Base-by-base conservation (phyloP, 2,113 vertebrate species). In the Bothrops jararaca region DNA sequence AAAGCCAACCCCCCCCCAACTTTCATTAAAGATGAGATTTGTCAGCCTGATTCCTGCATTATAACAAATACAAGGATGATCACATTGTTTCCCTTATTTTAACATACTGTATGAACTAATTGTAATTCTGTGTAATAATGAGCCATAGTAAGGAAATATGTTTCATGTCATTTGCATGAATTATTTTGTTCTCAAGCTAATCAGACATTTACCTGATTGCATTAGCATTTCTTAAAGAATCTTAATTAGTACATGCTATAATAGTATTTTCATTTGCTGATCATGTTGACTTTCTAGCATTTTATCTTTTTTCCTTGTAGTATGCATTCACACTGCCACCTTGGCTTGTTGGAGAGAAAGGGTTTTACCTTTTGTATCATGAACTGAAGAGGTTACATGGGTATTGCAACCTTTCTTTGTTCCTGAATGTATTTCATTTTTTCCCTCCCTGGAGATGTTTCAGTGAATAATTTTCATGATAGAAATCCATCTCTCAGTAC, bases 141-240 rank as follows among this genome's bases (percentile, higher is more conserved):
- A 90, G 91, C 92, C 93, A 89, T 58, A 93, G 12, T 88, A 95
- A 12, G 54, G 90, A 93, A 93, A 92, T 92, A 54, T 92, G 45
- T 93, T 95, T 96, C 58, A 88, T 93, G 91, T 88, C 94, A 45
- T 52, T 86, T 91, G 91, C 12, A 96, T 85, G 86, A 34, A 22
- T 94, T 95, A 96, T 50, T 88, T 95, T 94, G 95, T 96, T 92
- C 58, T 53, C 45, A 86, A 93, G 89, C 89, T 95, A 94, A 93
- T 91, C 91, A 60, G 60, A 86, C 45, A 87, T 92, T 96, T 96
- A 91, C 45, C 87, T 94, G 92, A 91, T 94, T 92, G 57, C 93
- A 45, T 91, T 94, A 60, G 89, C 88, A 85, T 34, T 95, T 45
- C 86, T 90, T 57, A 69, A 50, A 94, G 93, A 53, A 54, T 10